Percentiles rank a stretch among this genome's conserved stretches.
Conservation (phyloP, 2,113 vertebrate species). For the Manacus vitellinus region DNA sequence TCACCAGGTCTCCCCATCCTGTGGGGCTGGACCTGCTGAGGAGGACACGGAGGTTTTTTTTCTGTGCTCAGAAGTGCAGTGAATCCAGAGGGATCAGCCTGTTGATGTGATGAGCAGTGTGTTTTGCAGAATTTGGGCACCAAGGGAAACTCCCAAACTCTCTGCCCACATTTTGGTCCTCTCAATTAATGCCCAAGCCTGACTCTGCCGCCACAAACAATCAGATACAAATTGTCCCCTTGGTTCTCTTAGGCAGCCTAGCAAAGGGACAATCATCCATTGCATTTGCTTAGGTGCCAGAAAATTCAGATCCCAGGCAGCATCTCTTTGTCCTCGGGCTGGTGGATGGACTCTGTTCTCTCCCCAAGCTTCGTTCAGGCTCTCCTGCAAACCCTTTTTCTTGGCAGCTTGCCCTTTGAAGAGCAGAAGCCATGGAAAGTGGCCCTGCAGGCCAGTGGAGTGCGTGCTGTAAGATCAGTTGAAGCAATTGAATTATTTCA, state of each 20-base stretch:
- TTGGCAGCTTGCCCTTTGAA: conserved; percentile 5
- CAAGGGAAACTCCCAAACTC: background rate
- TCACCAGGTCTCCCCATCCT: background rate
- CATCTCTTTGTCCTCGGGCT: background rate
- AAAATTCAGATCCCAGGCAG: background rate
- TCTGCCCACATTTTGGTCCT: background rate
- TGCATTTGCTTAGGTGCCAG: background rate
- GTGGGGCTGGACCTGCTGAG: background rate
- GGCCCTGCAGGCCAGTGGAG: background rate
- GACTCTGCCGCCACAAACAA: background rate
- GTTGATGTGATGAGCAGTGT: rapidly evolving
- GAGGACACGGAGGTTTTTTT: background rate
- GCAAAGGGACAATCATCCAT: background rate
- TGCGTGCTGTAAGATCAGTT: background rate
- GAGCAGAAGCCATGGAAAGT: background rate
- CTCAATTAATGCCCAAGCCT: background rate
- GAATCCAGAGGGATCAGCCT: background rate
- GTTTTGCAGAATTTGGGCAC: background rate
- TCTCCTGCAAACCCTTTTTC: background rate
- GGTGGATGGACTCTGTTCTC: background rate
- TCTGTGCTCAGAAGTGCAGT: background rate
- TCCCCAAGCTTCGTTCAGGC: background rate
- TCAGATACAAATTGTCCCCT: background rate
- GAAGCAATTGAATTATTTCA: background rate
- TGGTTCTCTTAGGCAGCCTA: background rate